Evolutionary conservation across 2,888 invertebrate genomes (phyloP).

Genomic region (Eumerus sabulonum): DNA sequence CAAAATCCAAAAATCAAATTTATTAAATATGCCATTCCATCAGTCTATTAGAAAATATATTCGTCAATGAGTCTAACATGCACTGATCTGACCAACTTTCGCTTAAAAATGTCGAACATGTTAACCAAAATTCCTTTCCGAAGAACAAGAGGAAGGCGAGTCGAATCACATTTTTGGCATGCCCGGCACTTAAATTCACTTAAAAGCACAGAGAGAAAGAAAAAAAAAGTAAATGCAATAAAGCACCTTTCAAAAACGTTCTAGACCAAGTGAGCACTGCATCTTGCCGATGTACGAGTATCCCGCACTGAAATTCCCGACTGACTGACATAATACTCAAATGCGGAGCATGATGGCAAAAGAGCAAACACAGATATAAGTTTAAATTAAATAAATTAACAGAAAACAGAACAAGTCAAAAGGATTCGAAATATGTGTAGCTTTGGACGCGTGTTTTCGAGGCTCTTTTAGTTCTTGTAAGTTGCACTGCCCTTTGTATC

Average conservation of each 20-base stretch:
- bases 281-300: slow-evolving; percentile 62
- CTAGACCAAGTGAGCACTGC: slow-evolving; percentile 28
- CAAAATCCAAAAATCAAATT: too few species aligned
- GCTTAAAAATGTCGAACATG: neutral
- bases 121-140: neutral
- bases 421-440: slow-evolving; percentile 14
- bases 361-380: too few species aligned
- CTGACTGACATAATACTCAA: slow-evolving; percentile 68
- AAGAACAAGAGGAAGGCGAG: slow-evolving; percentile 5
- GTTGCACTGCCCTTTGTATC: slow-evolving; percentile 43
- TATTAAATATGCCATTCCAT: too few species aligned
- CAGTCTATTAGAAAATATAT: too few species aligned
- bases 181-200: slow-evolving; percentile 36
- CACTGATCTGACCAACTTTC: too few species aligned
- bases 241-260: slow-evolving; percentile 34
- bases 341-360: too few species aligned
- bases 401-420: slow-evolving; percentile 13
- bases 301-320: slow-evolving; percentile 70
- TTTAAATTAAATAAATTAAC: too few species aligned
- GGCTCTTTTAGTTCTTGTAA: slow-evolving; percentile 22
- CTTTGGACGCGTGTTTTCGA: too few species aligned
- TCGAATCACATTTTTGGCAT: slow-evolving; percentile 51
- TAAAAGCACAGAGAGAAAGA: slow-evolving; percentile 16
- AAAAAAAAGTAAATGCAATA: too few species aligned
- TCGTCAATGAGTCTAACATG: too few species aligned